Evolutionary conservation across 1,140 invertebrate species (phyloP).

Genomic region (Neodiprion lecontei): DNA sequence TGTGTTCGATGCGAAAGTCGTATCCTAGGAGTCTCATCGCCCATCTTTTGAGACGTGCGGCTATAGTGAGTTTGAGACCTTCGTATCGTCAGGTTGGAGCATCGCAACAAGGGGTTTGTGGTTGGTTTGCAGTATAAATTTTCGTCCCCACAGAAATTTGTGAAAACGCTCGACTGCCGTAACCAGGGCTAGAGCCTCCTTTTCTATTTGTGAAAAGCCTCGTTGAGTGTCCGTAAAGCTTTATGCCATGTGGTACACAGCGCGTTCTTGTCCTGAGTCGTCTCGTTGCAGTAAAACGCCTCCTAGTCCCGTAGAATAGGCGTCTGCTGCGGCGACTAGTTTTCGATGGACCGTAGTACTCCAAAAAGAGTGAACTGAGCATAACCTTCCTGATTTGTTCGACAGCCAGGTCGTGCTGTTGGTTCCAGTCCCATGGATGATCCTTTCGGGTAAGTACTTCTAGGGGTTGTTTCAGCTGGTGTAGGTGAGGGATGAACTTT

Average conservation of each 20-base stretch:
- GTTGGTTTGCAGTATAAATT: constrained; percentile 52
- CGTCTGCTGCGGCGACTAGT: constrained; percentile 36
- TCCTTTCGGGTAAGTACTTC: constrained; percentile 13
- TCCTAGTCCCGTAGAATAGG: constrained; percentile 35
- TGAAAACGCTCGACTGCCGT: constrained; percentile 43
- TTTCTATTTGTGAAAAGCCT: constrained; percentile 55
- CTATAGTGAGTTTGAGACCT: constrained; percentile 35
- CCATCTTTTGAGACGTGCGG: constrained; percentile 42
- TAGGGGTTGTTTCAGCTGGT: constrained; percentile 15
- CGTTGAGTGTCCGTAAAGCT: constrained; percentile 39
- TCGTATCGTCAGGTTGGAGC: constrained; percentile 31
- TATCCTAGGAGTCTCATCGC: constrained; percentile 35
- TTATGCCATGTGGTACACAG: constrained; percentile 35
- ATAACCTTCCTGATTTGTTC: constrained; percentile 9
- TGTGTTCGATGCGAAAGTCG: constrained; percentile 36
- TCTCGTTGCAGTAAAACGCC: constrained; percentile 30
- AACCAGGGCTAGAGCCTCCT: constrained; percentile 52
- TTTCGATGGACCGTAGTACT: constrained; percentile 29
- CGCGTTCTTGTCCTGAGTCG: constrained; percentile 18
- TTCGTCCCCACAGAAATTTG: constrained; percentile 46
- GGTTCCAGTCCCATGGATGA: not conserved
- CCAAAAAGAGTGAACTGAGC: constrained; percentile 23
- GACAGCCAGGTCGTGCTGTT: constrained; percentile 6
- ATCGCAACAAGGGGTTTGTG: constrained; percentile 55
- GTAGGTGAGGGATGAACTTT: constrained; percentile 37